Base-by-base conservation (phyloP, 1,140 invertebrate species). In the Himalopsyche phryganea region DNA sequence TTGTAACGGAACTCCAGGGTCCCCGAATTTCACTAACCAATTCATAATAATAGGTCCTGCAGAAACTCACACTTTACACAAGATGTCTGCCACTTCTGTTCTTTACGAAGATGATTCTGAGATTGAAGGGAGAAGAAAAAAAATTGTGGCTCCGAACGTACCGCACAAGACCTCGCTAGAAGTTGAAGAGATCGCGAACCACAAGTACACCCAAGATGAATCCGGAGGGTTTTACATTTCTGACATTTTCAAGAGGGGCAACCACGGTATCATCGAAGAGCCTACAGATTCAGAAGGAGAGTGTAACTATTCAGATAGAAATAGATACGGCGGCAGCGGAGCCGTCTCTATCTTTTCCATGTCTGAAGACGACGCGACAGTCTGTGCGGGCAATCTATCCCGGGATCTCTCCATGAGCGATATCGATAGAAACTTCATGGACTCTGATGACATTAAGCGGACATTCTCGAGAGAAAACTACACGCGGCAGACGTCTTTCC, bases 291-390 rank as follows among this genome's bases (percentile, higher is more conserved):
- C 76, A 7, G 76, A 80, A 46, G 69, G 67, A n/a, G 72, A 76
- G 19, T 71, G 62, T 41, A 69, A 67, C 52, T 68, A 68, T 14
- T 68, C 70, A 62, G 66, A 72, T 18, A 65, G 64, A 15, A 78
- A 69, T 61, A 40, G 18, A 15, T 15, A 18, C 11, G 61, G 62
- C 11, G 67, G 76, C 0, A 81, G 78, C 66, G 76, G 82, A 60
- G 80, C 79, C 2, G 69, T 86, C 13, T 86, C 84, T 0, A 85
- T 87, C 4, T 77, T 81, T 17, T 85, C 84, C 0, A 70, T 84
- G 9, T 84, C 83, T 0, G 84, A 86, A 66, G 84, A 86, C 57
- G 84, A 85, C 23, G 77, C 76, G 45, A 83, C 77, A 1, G 69
- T 78, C 63, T 79, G 79, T 41, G 81, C 75, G 15, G 75, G 72